phyloP scores from a whole-genome alignment of 2,888 invertebrate species.

The Lutraria lutraria region DNA sequence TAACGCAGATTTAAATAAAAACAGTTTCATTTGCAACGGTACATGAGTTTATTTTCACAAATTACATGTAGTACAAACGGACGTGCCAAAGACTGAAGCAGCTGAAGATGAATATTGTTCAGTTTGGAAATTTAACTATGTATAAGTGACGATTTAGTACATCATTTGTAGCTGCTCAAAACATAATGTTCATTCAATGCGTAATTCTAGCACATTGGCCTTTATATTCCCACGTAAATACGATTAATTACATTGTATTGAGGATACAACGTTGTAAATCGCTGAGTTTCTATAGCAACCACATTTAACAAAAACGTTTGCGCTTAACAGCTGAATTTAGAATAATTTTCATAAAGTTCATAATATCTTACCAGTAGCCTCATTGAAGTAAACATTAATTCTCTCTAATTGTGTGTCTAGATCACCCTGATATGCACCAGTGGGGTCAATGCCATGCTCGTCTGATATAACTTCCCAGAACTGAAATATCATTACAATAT shows the following conservation, averaged over 20 bases:
- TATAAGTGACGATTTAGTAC: no score
- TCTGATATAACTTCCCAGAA: conserved; percentile 90
- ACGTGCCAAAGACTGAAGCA: no score
- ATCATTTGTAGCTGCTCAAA: no score
- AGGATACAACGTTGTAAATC: not conserved
- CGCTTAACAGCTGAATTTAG: not conserved
- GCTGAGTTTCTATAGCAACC: not conserved
- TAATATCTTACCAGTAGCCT: conserved; percentile 88
- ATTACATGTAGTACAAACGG: no score
- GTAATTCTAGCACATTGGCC: not conserved
- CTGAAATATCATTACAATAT: conserved; percentile 25
- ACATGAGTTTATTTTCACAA: no score
- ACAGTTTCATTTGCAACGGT: no score
- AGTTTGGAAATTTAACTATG: no score
- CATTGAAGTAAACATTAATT: conserved; percentile 96
- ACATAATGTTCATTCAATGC: no score
- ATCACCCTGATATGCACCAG: conserved; percentile 89
- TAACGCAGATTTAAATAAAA: no score
- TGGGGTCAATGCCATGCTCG: conserved; percentile 85
- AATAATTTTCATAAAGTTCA: not conserved
- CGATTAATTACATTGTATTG: not conserved
- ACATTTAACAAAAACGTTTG: not conserved
- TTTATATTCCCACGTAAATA: not conserved
- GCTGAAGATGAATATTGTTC: no score
- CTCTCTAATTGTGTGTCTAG: conserved; percentile 95